A percentile compares a stretch with the other conserved stretches of the same genome.
phyloP scores from a whole-genome alignment of 1,140 invertebrate genomes.

The Ips nitidus region DNA sequence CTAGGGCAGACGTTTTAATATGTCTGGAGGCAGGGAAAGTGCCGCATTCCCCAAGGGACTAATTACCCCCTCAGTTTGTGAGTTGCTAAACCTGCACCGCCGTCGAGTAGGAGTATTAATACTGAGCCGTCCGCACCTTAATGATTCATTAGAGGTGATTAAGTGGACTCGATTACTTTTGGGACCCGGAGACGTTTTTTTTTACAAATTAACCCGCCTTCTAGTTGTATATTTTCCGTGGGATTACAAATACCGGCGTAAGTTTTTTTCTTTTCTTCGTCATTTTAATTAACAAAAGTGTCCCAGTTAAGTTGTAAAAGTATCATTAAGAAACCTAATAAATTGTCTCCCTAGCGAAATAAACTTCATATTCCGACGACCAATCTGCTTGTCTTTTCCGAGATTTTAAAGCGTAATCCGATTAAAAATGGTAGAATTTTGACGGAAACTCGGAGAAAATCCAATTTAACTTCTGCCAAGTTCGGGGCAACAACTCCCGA shows the following conservation, averaged over 20 bases:
- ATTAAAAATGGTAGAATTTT: slow-evolving; percentile 25
- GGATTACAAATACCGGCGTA: too few species aligned
- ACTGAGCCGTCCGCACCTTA: slow-evolving; percentile 42
- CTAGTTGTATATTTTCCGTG: neutral
- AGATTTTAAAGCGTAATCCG: slow-evolving; percentile 19
- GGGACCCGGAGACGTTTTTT: slow-evolving; percentile 4
- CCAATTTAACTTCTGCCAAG: slow-evolving; percentile 25
- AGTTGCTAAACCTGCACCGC: slow-evolving; percentile 41
- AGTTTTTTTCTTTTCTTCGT: too few species aligned
- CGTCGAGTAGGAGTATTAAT: slow-evolving; percentile 43
- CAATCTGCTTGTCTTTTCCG: neutral
- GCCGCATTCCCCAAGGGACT: slow-evolving; percentile 33
- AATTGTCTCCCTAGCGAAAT: too few species aligned
- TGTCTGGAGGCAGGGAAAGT: slow-evolving; percentile 14
- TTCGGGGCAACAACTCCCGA: slow-evolving; percentile 18
- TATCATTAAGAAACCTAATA: too few species aligned
- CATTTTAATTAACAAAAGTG: too few species aligned
- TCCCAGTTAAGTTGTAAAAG: too few species aligned
- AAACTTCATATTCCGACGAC: neutral
- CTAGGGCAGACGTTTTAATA: slow-evolving; percentile 20
- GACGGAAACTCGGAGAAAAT: slow-evolving; percentile 21
- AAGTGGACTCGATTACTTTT: slow-evolving; percentile 34
- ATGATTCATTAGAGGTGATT: slow-evolving; percentile 48
- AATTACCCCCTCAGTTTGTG: slow-evolving; percentile 39
- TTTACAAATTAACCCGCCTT: slow-evolving; percentile 17